Evolutionary conservation across 2,888 invertebrate genomes (phyloP).

Genomic region (Nomada ferruginata): DNA sequence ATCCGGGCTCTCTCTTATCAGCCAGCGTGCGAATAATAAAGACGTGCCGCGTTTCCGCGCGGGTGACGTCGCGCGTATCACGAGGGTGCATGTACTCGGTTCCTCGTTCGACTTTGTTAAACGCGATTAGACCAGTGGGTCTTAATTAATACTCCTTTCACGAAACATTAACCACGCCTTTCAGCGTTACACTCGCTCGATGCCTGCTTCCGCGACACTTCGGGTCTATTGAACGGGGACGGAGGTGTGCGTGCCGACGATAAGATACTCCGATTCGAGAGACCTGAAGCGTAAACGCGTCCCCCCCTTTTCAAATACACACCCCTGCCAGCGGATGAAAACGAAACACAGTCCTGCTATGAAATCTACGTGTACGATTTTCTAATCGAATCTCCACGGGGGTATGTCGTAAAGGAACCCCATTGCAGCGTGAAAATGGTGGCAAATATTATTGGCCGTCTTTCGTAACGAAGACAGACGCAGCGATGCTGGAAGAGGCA

Average conservation of each 20-base stretch:
- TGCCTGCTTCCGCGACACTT: conserved; percentile 11
- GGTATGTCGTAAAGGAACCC: not conserved
- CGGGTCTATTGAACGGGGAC: conserved; percentile 8
- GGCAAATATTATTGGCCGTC: conserved; percentile 15
- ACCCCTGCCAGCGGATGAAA: not conserved
- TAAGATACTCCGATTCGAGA: conserved; percentile 23
- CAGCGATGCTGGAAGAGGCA: conserved; percentile 13
- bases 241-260: conserved; percentile 8
- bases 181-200: conserved; percentile 15
- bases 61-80: not conserved
- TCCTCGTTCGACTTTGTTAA: conserved; percentile 34
- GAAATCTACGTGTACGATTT: not conserved
- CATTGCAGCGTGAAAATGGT: not conserved
- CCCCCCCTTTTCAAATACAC: conserved; percentile 8
- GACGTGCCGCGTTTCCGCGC: conserved; percentile 11
- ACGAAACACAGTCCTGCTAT: not conserved
- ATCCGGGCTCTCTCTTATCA: conserved; percentile 46
- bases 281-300: conserved; percentile 14
- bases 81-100: conserved; percentile 1
- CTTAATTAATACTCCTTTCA: conserved; percentile 66
- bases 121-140: conserved; percentile 46
- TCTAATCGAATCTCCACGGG: not conserved
- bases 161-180: conserved; percentile 65
- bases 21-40: conserved; percentile 25
- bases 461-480: conserved; percentile 32